phyloP scores from a whole-genome alignment of 2,888 invertebrate genomes.

The Aquatica leii region DNA sequence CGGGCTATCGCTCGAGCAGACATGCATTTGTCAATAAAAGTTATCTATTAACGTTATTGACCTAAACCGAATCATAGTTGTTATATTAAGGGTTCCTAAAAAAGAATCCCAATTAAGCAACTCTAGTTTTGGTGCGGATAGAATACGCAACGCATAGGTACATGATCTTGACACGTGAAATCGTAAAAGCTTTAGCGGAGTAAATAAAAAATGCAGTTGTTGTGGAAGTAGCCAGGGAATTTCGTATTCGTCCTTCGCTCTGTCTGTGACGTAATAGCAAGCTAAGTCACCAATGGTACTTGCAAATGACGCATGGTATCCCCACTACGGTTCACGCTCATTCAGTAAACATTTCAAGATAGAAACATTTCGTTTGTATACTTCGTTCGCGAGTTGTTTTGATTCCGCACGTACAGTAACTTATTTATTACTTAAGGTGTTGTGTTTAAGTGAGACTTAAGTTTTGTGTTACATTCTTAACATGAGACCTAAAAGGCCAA shows the following conservation, averaged over 20 bases:
- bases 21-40: neutral
- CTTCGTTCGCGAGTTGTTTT: slow-evolving; percentile 8
- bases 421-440: neutral
- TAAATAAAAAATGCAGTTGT: slow-evolving; percentile 31
- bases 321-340: slow-evolving; percentile 37
- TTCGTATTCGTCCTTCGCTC: slow-evolving; percentile 39
- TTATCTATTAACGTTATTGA: slow-evolving; percentile 1
- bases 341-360: slow-evolving; percentile 30
- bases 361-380: slow-evolving; percentile 24
- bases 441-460: no score
- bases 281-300: slow-evolving; percentile 37
- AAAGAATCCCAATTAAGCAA: no score
- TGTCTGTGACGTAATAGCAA: slow-evolving; percentile 41
- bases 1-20: no score
- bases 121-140: slow-evolving; percentile 3
- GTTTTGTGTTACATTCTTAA: slow-evolving; percentile 3
- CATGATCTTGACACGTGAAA: slow-evolving; percentile 6
- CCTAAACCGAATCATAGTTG: slow-evolving; percentile 27
- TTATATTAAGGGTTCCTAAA: slow-evolving; percentile 3
- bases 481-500: slow-evolving; percentile 73
- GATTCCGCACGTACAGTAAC: no score
- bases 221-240: slow-evolving; percentile 35
- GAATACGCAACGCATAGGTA: no score
- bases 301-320: slow-evolving; percentile 44
- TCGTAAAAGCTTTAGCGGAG: slow-evolving; percentile 24